Conservation (phyloP, 2,797 vertebrate species). For the Onychomys leucogaster region DNA sequence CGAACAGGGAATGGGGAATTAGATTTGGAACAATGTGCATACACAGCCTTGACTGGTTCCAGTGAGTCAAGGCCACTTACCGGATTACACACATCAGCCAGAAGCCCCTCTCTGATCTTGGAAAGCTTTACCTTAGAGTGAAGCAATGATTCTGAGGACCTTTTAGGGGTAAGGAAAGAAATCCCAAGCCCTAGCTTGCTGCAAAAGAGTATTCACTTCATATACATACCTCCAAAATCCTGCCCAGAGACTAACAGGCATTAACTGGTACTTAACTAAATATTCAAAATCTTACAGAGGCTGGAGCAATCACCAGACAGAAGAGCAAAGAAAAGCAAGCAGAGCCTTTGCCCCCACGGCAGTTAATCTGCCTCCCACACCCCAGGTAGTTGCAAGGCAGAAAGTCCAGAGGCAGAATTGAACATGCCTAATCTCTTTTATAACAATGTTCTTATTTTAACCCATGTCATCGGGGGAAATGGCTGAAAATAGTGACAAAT, state of each 20-base stretch:
- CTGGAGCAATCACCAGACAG: neutral
- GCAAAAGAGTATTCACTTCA: neutral
- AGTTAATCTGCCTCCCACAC: neutral
- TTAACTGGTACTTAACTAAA: neutral
- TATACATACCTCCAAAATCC: neutral
- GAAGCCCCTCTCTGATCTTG: neutral
- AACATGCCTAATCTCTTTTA: slow-evolving; percentile 75
- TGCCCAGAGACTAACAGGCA: neutral
- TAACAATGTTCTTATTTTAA: slow-evolving; percentile 77
- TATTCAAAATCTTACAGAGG: neutral
- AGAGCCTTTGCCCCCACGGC: neutral
- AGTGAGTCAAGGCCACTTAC: neutral
- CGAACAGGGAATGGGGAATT: neutral
- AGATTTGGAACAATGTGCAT: neutral
- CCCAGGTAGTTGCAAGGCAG: neutral
- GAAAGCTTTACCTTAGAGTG: neutral
- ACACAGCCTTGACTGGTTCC: neutral
- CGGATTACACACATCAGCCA: neutral
- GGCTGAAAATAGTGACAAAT: slow-evolving; percentile 87
- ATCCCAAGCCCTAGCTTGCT: neutral
- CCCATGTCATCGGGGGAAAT: slow-evolving; percentile 83
- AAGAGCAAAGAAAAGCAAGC: slow-evolving; percentile 10
- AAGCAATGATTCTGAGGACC: neutral
- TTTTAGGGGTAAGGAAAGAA: neutral
- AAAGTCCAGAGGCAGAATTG: slow-evolving; percentile 72